A percentile compares a stretch with the other conserved stretches of the same genome.
Conservation (phyloP, 1,140 invertebrate species). For the Drepana arcuata region DNA sequence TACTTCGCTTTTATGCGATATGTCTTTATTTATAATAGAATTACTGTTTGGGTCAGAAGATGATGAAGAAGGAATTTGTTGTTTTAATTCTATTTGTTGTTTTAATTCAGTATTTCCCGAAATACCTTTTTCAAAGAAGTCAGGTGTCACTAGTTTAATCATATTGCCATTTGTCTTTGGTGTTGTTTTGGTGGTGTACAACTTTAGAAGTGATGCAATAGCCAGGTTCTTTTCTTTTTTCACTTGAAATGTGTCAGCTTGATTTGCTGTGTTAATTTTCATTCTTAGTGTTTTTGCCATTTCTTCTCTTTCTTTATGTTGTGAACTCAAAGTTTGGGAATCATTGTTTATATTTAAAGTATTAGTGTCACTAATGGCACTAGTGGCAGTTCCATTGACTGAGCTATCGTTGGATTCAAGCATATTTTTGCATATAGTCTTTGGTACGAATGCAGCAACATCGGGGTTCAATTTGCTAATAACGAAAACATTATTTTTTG, state of each 20-base stretch:
- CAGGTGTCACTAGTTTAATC: slow-evolving; percentile 24
- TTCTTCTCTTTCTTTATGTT: slow-evolving; percentile 14
- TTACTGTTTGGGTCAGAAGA: background rate
- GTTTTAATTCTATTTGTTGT: background rate
- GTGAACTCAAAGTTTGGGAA: slow-evolving; percentile 6
- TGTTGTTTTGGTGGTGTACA: slow-evolving; percentile 16
- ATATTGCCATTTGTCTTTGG: slow-evolving; percentile 4
- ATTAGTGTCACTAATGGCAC: background rate
- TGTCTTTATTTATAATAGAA: too few relatives aligned
- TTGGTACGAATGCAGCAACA: slow-evolving; percentile 35
- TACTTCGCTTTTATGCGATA: background rate
- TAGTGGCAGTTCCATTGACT: background rate
- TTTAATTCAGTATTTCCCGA: background rate
- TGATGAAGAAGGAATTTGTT: background rate
- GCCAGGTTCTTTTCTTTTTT: slow-evolving; percentile 40
- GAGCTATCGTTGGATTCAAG: background rate
- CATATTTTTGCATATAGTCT: too few relatives aligned
- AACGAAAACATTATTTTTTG: slow-evolving; percentile 7
- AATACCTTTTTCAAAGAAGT: slow-evolving; percentile 20
- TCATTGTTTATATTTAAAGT: slow-evolving; percentile 2
- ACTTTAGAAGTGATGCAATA: slow-evolving; percentile 29
- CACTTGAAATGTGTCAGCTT: slow-evolving; percentile 15
- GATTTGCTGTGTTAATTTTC: slow-evolving; percentile 23
- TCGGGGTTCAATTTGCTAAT: slow-evolving; percentile 40
- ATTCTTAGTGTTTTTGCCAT: slow-evolving; percentile 21